Evolutionary conservation across 2,888 invertebrate genomes (phyloP).

Genomic region (Syritta pipiens): DNA sequence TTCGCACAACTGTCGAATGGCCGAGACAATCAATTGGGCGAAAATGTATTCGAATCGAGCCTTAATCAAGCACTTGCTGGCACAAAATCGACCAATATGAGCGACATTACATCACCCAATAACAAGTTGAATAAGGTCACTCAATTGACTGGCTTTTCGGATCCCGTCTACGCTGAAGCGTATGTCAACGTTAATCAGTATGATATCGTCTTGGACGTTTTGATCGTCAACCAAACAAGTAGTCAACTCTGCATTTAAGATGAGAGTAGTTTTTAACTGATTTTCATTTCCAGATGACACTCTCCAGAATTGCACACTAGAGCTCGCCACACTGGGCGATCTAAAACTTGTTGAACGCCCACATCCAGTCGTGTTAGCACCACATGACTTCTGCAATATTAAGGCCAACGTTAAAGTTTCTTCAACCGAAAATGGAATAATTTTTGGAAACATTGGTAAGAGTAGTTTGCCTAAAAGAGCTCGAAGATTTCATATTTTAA

Average conservation of each 20-base stretch:
- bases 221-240: slow-evolving; percentile 98
- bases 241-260: neutral
- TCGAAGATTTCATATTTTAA: neutral
- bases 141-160: slow-evolving; percentile 98
- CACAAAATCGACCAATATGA: slow-evolving; percentile 77
- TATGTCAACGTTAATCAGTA: slow-evolving; percentile 99
- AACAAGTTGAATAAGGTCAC: slow-evolving; percentile 89
- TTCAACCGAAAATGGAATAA: slow-evolving; percentile 99
- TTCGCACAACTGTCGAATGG: slow-evolving; percentile 88
- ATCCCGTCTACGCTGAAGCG: slow-evolving; percentile 99
- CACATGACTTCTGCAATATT: slow-evolving; percentile 98
- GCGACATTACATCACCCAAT: slow-evolving; percentile 81
- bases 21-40: slow-evolving; percentile 82
- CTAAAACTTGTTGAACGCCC: slow-evolving; percentile 99
- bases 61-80: slow-evolving; percentile 93
- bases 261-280: neutral
- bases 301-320: slow-evolving; percentile 97
- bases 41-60: slow-evolving; percentile 95
- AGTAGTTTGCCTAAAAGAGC: neutral
- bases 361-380: slow-evolving; percentile 95
- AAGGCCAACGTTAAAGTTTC: slow-evolving; percentile 99
- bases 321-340: slow-evolving; percentile 98
- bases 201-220: slow-evolving; percentile 98
- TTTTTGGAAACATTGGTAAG: slow-evolving; percentile 98
- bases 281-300: slow-evolving; percentile 85